A percentile compares a stretch with the other conserved stretches of the same genome.
These are phyloP conservation scores for Scaptomyza hsui DNA, from an alignment of 1,140 invertebrate species.

Conservation along the genomic window DNA sequence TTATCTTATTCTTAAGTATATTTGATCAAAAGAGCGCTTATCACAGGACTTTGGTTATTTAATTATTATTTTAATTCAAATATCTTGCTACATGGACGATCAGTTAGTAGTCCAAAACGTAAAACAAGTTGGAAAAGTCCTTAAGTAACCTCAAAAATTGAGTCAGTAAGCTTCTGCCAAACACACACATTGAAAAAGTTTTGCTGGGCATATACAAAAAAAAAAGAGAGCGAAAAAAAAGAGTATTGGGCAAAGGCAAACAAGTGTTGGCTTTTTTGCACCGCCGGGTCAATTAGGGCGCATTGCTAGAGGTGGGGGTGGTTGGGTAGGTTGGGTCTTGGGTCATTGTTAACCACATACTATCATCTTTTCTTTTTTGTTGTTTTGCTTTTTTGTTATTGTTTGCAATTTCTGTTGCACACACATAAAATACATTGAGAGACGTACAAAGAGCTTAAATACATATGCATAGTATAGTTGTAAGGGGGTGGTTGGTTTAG, in stretches of 20 bases:
- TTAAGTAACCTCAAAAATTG: too few relatives aligned
- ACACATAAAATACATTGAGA: constrained; percentile 18
- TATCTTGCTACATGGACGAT: too few relatives aligned
- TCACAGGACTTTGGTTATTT: too few relatives aligned
- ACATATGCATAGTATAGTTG: constrained; percentile 13
- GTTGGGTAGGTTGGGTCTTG: constrained; percentile 17
- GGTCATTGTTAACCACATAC: constrained; percentile 51
- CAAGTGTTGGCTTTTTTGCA: constrained; percentile 16
- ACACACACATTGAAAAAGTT: constrained; percentile 5
- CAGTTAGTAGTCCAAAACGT: too few relatives aligned
- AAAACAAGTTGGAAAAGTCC: too few relatives aligned
- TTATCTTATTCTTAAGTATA: too few relatives aligned
- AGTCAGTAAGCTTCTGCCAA: too few relatives aligned
- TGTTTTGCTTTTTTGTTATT: constrained; percentile 49
- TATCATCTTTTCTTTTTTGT: constrained; percentile 35
- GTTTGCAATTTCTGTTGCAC: constrained; percentile 70
- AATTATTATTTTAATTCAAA: too few relatives aligned
- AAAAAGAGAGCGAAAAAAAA: too few relatives aligned
- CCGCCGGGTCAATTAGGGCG: constrained; percentile 52
- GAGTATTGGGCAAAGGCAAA: constrained; percentile 22
- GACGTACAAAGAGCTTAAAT: constrained; percentile 31
- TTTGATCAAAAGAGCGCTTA: too few relatives aligned
- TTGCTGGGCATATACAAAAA: constrained; percentile 13
- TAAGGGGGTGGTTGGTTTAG: constrained; percentile 3
- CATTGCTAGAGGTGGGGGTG: constrained; percentile 1